Percentiles rank a stretch among this genome's conserved stretches.
Conservation (phyloP, 1,140 invertebrate genomes). For the Pomacea maculata region DNA sequence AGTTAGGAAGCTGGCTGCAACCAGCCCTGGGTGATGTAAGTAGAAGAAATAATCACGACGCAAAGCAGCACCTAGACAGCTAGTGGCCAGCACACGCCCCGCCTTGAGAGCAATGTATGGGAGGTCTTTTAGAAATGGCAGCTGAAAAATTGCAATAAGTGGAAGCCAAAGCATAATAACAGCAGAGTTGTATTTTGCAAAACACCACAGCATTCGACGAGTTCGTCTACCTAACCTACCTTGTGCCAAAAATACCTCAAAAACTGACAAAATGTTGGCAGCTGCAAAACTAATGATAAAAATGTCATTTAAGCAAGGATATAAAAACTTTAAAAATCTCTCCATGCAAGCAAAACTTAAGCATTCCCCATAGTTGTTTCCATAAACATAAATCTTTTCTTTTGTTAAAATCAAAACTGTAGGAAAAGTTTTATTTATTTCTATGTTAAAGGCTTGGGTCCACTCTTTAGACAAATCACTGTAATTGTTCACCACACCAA, state of each 20-base stretch:
- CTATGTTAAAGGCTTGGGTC: slow-evolving; percentile 5
- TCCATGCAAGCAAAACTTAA: slow-evolving; percentile 67
- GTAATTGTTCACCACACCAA: slow-evolving; percentile 62
- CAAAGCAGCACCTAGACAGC: slow-evolving; percentile 48
- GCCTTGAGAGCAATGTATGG: slow-evolving; percentile 51
- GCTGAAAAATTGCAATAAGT: slow-evolving; percentile 62
- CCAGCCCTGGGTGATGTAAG: slow-evolving; percentile 28
- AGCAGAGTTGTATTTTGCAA: slow-evolving; percentile 67
- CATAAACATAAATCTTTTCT: slow-evolving; percentile 66
- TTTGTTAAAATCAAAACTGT: slow-evolving; percentile 65
- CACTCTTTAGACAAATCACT: slow-evolving; percentile 1
- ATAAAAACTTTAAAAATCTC: slow-evolving; percentile 65
- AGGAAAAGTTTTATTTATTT: slow-evolving; percentile 43
- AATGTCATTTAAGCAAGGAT: slow-evolving; percentile 70
- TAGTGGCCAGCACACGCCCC: slow-evolving; percentile 49
- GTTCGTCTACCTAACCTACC: slow-evolving; percentile 59
- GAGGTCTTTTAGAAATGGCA: slow-evolving; percentile 58
- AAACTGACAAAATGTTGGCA: slow-evolving; percentile 65
- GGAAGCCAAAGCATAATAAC: slow-evolving; percentile 66
- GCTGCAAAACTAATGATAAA: slow-evolving; percentile 67
- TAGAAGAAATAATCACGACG: slow-evolving; percentile 56
- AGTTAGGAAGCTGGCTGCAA: slow-evolving; percentile 33
- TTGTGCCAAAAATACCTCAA: slow-evolving; percentile 64
- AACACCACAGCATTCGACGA: slow-evolving; percentile 57
- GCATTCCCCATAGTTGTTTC: slow-evolving; percentile 61